Conservation (phyloP, 2,888 invertebrate genomes). For the Ellobium chinense region DNA sequence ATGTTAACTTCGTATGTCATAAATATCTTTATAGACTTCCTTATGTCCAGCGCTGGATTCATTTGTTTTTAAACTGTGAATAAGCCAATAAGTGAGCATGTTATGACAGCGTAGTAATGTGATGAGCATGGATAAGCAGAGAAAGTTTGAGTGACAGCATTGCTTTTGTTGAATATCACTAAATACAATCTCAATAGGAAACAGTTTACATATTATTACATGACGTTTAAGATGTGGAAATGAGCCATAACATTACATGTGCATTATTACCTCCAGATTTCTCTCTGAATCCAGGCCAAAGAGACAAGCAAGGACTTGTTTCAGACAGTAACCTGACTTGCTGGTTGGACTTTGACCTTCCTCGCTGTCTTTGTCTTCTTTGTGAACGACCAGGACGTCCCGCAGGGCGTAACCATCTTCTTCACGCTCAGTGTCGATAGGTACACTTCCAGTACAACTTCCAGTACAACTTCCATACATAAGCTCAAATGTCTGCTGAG, state of each 20-base stretch:
- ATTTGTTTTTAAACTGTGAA: too few species aligned
- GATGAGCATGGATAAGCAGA: too few species aligned
- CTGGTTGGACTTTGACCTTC: neutral
- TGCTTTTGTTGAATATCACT: neutral
- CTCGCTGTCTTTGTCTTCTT: neutral
- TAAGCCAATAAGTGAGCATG: too few species aligned
- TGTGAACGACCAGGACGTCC: neutral
- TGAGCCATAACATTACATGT: neutral
- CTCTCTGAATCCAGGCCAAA: conserved; percentile 13
- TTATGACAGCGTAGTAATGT: too few species aligned
- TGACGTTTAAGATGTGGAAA: neutral
- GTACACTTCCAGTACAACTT: neutral
- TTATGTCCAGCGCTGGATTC: too few species aligned
- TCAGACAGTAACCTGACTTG: neutral
- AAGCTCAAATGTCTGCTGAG: conserved; percentile 9
- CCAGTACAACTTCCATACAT: neutral
- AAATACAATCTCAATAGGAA: too few species aligned
- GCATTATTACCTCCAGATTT: neutral
- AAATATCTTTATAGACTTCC: too few species aligned
- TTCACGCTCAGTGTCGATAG: neutral
- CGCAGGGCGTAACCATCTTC: neutral
- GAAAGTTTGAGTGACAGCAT: too few species aligned
- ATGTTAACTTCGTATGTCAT: too few species aligned
- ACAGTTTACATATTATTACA: too few species aligned
- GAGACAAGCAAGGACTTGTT: neutral